Base-by-base conservation (phyloP, 2,888 invertebrate species). In the Gisinianus flammeolus region DNA sequence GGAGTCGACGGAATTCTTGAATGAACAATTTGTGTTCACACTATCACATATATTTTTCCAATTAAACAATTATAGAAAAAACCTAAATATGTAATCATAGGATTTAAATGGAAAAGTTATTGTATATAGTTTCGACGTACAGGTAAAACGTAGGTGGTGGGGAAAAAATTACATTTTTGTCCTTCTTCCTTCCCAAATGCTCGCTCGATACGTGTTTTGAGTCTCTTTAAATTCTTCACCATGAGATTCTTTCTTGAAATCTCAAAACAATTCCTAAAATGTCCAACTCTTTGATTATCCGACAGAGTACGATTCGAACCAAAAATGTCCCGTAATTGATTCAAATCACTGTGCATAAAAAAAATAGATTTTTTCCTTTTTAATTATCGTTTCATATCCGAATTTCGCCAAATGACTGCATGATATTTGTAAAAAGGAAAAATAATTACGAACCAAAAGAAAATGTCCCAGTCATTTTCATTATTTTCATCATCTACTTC, bases 251-350 rank as follows among this genome's bases (percentile, higher is more conserved):
- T 90, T 35, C 90, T 86, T 0, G 91, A 90, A n/a, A 91, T 86
- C 86, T 90, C 91, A 85, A 89, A 90, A 85, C 90, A 90, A 83
- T 91, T 91, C 35, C 89, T 87, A 83, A 90, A 91, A 85, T 91
- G 91, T 22, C 90, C 88, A n/a, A 91, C 88, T 78, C 87, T 87
- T 85, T 90, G 90, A 87, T 87, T 81, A 88, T 89, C 80, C 86
- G 86, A 79, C 87, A 87, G 83, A 87, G 88, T 82, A 86, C 87
- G 75, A 12, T 77, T 87, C 85, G 84, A 89, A 87, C 80, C 86
- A 33, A 81, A 83, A 10, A 82, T 22, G 22, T 86, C 89, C 85
- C 87, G 87, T 79, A 90, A 87, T 86, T 90, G 89, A 79, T 87
- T 88, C 71, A 89, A 87, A 74, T 91, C 90, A 85, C 90, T 44